Conservation (phyloP, 2,797 vertebrate species). For the Valencia hispanica region DNA sequence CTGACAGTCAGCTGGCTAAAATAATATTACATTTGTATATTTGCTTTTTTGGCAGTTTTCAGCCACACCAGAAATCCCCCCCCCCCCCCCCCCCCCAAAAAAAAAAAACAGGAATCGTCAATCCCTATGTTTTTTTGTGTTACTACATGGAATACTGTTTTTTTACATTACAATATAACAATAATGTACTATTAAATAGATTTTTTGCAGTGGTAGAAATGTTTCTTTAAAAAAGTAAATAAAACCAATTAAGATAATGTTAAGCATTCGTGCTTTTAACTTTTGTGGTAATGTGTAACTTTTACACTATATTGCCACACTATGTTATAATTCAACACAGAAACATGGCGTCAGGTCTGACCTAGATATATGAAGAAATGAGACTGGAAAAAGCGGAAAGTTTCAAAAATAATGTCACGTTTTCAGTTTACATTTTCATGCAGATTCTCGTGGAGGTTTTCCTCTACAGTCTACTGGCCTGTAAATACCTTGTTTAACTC, state of each 20-base stretch:
- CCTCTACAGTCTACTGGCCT: too few species aligned
- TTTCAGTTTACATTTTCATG: neutral
- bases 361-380: too few species aligned
- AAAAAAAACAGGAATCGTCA: neutral
- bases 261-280: neutral
- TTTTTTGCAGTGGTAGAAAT: neutral
- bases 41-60: neutral
- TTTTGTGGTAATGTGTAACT: neutral
- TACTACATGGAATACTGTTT: too few species aligned
- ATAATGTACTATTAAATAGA: neutral
- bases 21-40: neutral
- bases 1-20: neutral
- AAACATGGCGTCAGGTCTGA: too few species aligned
- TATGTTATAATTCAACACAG: too few species aligned
- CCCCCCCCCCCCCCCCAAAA: too few species aligned
- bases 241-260: neutral
- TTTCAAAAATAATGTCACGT: neutral
- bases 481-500: neutral
- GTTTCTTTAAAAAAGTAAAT: neutral
- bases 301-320: too few species aligned
- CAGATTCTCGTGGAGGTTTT: neutral
- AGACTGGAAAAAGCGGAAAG: neutral
- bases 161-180: neutral
- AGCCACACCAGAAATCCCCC: too few species aligned
- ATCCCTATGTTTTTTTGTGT: neutral